Base-by-base conservation (phyloP, 2,797 vertebrate species). In the Coilia nasus region DNA sequence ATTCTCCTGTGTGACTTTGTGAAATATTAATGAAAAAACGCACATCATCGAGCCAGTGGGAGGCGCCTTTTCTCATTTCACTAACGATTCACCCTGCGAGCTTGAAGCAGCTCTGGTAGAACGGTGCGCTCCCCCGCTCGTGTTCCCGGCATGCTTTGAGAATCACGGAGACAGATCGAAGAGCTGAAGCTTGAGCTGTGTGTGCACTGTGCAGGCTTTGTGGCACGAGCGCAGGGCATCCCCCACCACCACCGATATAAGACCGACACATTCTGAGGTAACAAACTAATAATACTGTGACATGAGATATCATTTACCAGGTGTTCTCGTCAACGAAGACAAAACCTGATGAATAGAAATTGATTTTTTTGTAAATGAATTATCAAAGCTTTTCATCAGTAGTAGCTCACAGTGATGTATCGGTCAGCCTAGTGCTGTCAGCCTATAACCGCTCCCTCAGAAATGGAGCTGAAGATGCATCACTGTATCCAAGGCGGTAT, bases 101-200 rank as follows among this genome's bases (percentile, higher is more conserved):
- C 81, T 64, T 62, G 90, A 91, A 91, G 91, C 89, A 85, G 90
- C 89, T 88, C 81, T 91, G 81, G 87, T 90, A 75, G 87, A 75
- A 88, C 89, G 90, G 84, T 31, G 62, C 62, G 64, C 64, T 71
- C 64, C 64, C 71, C 71, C 88, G 88, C 84, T 91, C 90, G 83
- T 81, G 87, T 93, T 94, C 95, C 94, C 95, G 90, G 93, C 94
- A 95, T 95, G 95, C 95, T 94, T 91, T 93, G 93, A 89, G 90
- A 82, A 56, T 83, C 35, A 85, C 81, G 56, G 83, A 83, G 59
- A 85, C 56, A 31, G 85, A 90, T 82, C 87, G 89, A 90, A 90
- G 90, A 89, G 91, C 75, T 82, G 84, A 64, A 56, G 85, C 86
- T 88, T 84, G 85, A 90, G 91, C 84, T 82, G 31, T 44, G 67